Percentiles rank a stretch among this genome's conserved stretches.
These are phyloP conservation scores for Stenurella melanura DNA, from an alignment of 2,888 invertebrate species.

Conservation along the genomic window DNA sequence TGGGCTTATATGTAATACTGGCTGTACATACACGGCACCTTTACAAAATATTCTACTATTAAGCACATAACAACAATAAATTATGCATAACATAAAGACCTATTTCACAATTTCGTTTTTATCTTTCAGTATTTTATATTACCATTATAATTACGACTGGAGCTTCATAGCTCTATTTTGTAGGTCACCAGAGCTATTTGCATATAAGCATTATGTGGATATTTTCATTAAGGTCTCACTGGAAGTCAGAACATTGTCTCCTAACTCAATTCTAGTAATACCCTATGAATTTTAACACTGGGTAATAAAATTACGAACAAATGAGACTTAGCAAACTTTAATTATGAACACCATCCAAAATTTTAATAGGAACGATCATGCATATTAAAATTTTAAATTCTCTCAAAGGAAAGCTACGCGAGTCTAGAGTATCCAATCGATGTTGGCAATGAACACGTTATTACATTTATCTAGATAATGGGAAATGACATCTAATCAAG, in stretches of 20 bases:
- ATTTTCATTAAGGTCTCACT: slow-evolving; percentile 33
- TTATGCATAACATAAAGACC: slow-evolving; percentile 14
- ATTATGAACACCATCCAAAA: slow-evolving; percentile 50
- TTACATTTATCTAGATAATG: not conserved
- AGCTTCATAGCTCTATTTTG: slow-evolving; percentile 41
- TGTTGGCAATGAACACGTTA: slow-evolving; percentile 1
- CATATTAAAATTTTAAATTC: slow-evolving; percentile 29
- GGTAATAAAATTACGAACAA: slow-evolving; percentile 48
- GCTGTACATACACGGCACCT: too few relatives aligned
- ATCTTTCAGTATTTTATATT: slow-evolving; percentile 26
- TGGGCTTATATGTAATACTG: too few relatives aligned
- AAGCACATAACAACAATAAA: too few relatives aligned
- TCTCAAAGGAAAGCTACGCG: slow-evolving; percentile 11
- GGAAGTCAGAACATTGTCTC: slow-evolving; percentile 33
- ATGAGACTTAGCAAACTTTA: slow-evolving; percentile 50
- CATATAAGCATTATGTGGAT: slow-evolving; percentile 37
- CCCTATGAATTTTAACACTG: slow-evolving; percentile 50
- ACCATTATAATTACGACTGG: slow-evolving; percentile 36
- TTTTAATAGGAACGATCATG: slow-evolving; percentile 47
- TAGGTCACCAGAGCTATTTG: slow-evolving; percentile 40
- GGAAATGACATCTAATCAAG: not conserved
- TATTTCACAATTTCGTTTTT: slow-evolving; percentile 21
- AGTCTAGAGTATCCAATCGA: slow-evolving; percentile 13
- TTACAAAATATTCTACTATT: too few relatives aligned
- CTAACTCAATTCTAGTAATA: slow-evolving; percentile 30